Base-by-base conservation (phyloP, 2,797 vertebrate species). In the Myoxocephalus aenaeus region DNA sequence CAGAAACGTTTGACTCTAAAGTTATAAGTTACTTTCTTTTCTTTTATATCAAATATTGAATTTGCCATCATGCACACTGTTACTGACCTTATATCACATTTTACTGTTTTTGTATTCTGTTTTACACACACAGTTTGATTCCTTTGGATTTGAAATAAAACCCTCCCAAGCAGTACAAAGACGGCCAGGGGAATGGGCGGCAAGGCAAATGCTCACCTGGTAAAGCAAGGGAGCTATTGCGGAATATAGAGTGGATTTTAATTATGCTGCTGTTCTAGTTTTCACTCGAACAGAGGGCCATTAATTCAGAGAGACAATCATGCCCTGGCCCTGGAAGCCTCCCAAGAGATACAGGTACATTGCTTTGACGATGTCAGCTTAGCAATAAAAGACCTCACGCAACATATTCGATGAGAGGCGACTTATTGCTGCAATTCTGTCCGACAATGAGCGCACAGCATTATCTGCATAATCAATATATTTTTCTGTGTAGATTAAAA, bases 281-380 rank as follows among this genome's bases (percentile, higher is more conserved):
- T 91, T 89, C 87, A 92, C 79, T 87, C 46, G 59, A 91, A 89
- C 81, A 79, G 77, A 86, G 84, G 78, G 77, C 86, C 75, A 91
- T 93, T 93, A 90, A 93, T 92, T 92, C 90, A 84, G 84, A 79
- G 80, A 89, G 90, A 92, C 89, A 92, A 87, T 92, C 85, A 86
- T 71, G 84, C 75, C 73, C 70, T 36, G 67, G 83, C 86, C 85
- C 70, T 64, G 76, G 80, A 68, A 83, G 82, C 81, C 79, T 90
- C 89, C 86, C 67, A n/a, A 51, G 89, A 90, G 88, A 90, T 89
- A 81, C 87, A 93, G 71, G 84, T 83, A 81, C 88, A 82, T 76
- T 77, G 86, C 87, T 90, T 88, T 89, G 87, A 90, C 91, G 79
- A 92, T 89, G 90, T 90, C 82, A 77, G 84, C 68, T 81, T 79